Evolutionary conservation across 1,140 invertebrate species (phyloP).

Genomic region (Bombyx mori): ASM3026992v2 NC_085116.1:13934001-13934500

Average conservation of each 20-base stretch:
- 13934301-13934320: background rate
- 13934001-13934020: no score
- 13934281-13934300: no score
- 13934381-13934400: conserved; percentile 57
- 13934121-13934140: background rate
- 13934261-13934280: conserved; percentile 16
- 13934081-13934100: background rate
- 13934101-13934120: background rate
- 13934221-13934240: conserved; percentile 92
- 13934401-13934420: background rate
- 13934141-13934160: conserved; percentile 72
- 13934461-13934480: conserved; percentile 5
- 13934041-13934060: no score
- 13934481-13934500: background rate
- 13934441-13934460: background rate
- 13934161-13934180: conserved; percentile 77
- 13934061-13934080: no score
- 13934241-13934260: conserved; percentile 86
- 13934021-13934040: no score
- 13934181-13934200: conserved; percentile 78
- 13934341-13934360: conserved; percentile 73
- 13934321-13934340: conserved; percentile 40
- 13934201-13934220: conserved; percentile 83
- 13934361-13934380: conserved; percentile 73
- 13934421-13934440: no score